Evolutionary conservation across 2,797 vertebrate species (phyloP).

Genomic region (Platyrinchus mystaceus): DNA sequence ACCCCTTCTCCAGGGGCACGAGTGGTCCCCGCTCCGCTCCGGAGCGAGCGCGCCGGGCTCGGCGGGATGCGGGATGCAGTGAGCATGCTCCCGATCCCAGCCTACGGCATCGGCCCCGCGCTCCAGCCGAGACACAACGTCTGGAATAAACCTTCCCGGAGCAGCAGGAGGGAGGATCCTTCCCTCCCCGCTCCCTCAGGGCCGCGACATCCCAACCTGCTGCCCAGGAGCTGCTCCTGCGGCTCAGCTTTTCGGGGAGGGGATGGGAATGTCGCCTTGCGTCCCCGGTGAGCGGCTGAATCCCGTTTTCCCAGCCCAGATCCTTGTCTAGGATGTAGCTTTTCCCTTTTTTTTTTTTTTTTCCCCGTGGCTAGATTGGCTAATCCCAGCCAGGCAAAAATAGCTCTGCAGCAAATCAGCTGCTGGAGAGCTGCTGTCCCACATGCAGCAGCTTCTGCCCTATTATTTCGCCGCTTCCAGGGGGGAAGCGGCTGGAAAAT

Average conservation of each 20-base stretch:
- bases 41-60: neutral
- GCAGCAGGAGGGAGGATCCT: neutral
- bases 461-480: neutral
- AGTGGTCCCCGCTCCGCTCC: neutral
- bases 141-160: neutral
- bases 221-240: neutral
- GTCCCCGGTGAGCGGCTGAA: neutral
- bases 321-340: neutral
- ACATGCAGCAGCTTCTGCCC: conserved; percentile 26
- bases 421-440: conserved; percentile 14
- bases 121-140: neutral
- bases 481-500: neutral
- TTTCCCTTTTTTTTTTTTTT: neutral
- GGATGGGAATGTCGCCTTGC: accelerated
- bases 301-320: neutral
- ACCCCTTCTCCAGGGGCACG: conserved; percentile 66
- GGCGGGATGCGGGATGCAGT: neutral
- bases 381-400: conserved; percentile 44
- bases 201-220: neutral
- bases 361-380: neutral
- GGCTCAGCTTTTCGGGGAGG: accelerated
- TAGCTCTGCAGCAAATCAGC: conserved; percentile 40
- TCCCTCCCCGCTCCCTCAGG: neutral
- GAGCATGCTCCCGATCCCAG: conserved; percentile 52
- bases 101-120: neutral